Evolutionary conservation across 1,140 invertebrate genomes (phyloP), one percentile per base, ranked within the genome.

Genomic region (Anadara kagoshimensis): DNA sequence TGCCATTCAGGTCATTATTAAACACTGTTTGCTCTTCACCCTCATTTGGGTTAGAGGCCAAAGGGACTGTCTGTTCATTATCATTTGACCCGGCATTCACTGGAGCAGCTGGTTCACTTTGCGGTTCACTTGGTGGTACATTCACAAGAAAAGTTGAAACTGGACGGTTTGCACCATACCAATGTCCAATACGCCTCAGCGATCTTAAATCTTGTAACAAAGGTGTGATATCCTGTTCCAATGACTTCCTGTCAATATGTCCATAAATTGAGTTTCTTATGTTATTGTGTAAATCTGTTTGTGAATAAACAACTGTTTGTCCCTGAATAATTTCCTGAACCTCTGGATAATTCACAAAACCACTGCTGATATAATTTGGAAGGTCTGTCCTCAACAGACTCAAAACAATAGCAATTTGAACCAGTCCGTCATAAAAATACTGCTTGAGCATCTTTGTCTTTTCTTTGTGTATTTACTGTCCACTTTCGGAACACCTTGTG

Each of bases 371-470:
- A 78, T 93, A 92, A 14, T 92, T 92, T 53, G 93, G 92, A 0
- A 94, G 92, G 84, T 95, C 93, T 0, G 94, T 92, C 78, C 94
- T 91, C 16, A 96, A 87, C 7, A 95, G 90, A 82, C 94, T 95
- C 20, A 96, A 90, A 22, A 95, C 89, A 67, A 96, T 87, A 8
- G 94, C 94, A 8, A 96, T 89, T 78, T 95, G 93, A 20, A 96
- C 88, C 59, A 96, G 89, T 88, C 95, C 94, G 83, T 95, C 94
- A 1, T 81, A 82, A 62, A 88, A 87, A 73, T 83, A 85, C 54
- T 87, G 71, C 73, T 88, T 88, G 22, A 86, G 78, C 80, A 84
- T 86, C 44, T 56, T 79, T 29, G 26, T 75, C 16, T 45, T 41
- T 26, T 16, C 26, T 56, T 14, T 69, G 24, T 24, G 12, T 22